phyloP scores from a whole-genome alignment of 1,140 invertebrate species.

The Leptoteleia sp. region DNA sequence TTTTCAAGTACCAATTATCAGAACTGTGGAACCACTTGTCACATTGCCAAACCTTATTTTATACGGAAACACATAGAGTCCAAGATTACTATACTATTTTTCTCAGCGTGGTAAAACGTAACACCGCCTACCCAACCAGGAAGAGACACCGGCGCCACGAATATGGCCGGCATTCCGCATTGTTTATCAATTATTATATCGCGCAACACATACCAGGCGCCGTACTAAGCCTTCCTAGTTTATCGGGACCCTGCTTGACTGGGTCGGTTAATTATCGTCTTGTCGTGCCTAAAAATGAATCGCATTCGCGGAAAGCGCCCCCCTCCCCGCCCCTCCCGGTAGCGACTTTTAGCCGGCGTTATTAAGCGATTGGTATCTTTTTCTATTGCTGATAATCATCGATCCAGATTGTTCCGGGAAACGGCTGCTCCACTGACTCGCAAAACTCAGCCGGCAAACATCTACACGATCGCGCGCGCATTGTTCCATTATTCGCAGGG shows the following conservation, averaged over 20 bases:
- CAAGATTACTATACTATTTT: no score
- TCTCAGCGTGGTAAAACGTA: conserved; percentile 55
- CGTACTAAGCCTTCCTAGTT: conserved; percentile 39
- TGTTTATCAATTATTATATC: conserved; percentile 73
- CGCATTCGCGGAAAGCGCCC: conserved; percentile 7
- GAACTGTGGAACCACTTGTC: no score
- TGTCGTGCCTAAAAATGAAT: conserved; percentile 1
- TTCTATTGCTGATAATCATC: conserved; percentile 28
- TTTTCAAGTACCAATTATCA: no score
- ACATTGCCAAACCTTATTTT: no score
- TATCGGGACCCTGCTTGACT: conserved; percentile 17
- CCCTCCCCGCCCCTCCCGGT: conserved; percentile 3
- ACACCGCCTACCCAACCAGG: conserved; percentile 70
- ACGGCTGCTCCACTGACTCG: conserved; percentile 21
- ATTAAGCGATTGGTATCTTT: conserved; percentile 31
- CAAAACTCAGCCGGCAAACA: not conserved
- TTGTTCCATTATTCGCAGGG: conserved; percentile 33
- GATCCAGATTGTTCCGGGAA: conserved; percentile 30
- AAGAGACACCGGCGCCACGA: conserved; percentile 59
- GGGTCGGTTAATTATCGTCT: conserved; percentile 40
- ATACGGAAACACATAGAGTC: no score
- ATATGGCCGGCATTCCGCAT: conserved; percentile 63
- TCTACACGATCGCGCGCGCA: conserved; percentile 15
- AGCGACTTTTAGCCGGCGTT: conserved; percentile 5
- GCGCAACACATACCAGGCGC: conserved; percentile 31